Conservation (phyloP, 1,140 invertebrate genomes). For the Aphelinus certus region DNA sequence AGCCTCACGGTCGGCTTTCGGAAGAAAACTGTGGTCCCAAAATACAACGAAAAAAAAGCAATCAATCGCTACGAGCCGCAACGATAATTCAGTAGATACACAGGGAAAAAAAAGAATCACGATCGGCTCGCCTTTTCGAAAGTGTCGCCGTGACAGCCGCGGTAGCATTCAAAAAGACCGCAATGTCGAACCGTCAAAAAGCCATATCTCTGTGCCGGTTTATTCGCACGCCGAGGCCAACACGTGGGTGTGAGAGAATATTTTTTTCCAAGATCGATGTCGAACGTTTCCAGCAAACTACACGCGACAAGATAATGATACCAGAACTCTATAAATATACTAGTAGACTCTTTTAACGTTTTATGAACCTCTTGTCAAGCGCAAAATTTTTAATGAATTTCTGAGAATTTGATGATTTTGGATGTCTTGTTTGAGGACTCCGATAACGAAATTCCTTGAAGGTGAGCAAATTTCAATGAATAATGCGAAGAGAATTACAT, state of each 20-base stretch:
- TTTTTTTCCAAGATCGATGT: constrained; percentile 19
- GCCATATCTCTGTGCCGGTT: constrained; percentile 18
- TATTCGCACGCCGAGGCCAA: constrained; percentile 12
- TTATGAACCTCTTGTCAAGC: no score
- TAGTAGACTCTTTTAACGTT: no score
- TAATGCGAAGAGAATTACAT: neutral
- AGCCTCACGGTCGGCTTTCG: constrained; percentile 17
- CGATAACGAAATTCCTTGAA: constrained; percentile 7
- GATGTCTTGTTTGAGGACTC: constrained; percentile 16
- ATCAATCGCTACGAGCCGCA: neutral
- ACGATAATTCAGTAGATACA: constrained; percentile 24
- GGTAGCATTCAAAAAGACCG: constrained; percentile 6
- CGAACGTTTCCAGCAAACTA: neutral
- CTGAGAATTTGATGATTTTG: constrained; percentile 8
- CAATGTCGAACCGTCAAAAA: constrained; percentile 29
- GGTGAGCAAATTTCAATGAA: constrained; percentile 6
- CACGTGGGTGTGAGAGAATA: constrained; percentile 33
- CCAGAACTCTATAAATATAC: no score
- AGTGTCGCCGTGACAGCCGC: constrained; percentile 22
- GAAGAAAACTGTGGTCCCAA: constrained; percentile 26
- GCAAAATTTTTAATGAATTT: constrained; percentile 23
- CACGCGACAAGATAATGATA: no score
- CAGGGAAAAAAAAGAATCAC: neutral
- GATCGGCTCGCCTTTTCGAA: neutral
- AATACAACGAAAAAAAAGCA: neutral